Percentiles rank a stretch among this genome's conserved stretches.
These are phyloP conservation scores for Cnemophilus loriae DNA, from an alignment of 2,113 vertebrate species.

Conservation along the genomic window DNA sequence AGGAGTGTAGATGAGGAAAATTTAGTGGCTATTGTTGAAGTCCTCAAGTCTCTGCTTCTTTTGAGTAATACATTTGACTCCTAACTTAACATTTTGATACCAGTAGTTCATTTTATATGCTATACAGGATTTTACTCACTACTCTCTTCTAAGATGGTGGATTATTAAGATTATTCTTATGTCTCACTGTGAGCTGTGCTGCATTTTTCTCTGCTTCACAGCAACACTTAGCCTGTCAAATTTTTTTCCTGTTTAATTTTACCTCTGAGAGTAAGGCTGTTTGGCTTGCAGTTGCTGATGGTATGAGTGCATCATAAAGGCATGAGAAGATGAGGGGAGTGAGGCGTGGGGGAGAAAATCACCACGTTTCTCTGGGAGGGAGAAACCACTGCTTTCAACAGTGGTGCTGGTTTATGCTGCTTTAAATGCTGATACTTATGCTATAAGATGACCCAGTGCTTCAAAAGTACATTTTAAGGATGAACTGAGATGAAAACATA, in stretches of 20 bases:
- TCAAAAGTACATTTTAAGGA: not conserved
- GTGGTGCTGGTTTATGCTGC: not conserved
- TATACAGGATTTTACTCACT: not conserved
- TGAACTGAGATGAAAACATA: not conserved
- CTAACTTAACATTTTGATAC: not conserved
- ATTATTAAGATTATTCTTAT: not conserved
- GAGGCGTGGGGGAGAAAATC: not conserved
- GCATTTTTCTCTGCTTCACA: not conserved
- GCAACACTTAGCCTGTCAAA: not conserved
- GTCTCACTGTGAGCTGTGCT: not conserved
- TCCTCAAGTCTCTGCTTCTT: not conserved
- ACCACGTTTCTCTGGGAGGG: not conserved
- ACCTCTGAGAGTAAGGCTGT: not conserved
- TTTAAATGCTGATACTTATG: not conserved
- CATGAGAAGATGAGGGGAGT: not conserved
- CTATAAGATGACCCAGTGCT: not conserved
- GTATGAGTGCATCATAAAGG: not conserved
- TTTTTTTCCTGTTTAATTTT: not conserved
- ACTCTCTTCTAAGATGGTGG: not conserved
- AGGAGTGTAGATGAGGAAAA: fast-evolving
- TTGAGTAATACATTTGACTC: not conserved
- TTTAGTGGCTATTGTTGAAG: not conserved
- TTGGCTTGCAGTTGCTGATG: not conserved
- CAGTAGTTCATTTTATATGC: not conserved
- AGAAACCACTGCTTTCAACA: not conserved